phyloP scores from a whole-genome alignment of 2,888 invertebrate species.

The Kuschelorhynchus macadamiae region DNA sequence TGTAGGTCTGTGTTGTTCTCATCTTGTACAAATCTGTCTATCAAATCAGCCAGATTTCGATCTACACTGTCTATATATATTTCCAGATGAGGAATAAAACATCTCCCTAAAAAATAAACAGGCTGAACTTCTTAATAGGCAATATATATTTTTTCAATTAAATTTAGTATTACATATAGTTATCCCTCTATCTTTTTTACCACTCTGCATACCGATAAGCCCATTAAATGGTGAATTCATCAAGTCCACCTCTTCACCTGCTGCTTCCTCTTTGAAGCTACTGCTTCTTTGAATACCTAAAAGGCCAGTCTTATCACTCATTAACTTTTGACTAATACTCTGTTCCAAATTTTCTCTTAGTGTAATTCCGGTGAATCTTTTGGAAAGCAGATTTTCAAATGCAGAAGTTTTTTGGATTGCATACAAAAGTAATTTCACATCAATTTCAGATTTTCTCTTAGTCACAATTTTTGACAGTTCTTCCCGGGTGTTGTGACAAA shows the following conservation, averaged over 20 bases:
- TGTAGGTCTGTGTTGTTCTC: conserved; percentile 60
- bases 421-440: conserved; percentile 93
- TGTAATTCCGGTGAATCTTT: conserved; percentile 64
- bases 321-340: conserved; percentile 54
- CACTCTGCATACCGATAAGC: conserved; percentile 75
- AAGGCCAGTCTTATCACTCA: background rate
- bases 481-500: conserved; percentile 83
- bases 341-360: conserved; percentile 46
- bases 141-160: background rate
- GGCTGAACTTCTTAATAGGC: too few relatives aligned
- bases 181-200: too few relatives aligned
- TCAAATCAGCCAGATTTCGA: conserved; percentile 86
- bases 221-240: conserved; percentile 57
- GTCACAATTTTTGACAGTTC: conserved; percentile 89
- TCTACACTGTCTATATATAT: conserved; percentile 97
- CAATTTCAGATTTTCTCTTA: conserved; percentile 87
- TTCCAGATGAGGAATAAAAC: conserved; percentile 95
- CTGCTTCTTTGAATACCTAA: background rate
- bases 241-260: conserved; percentile 55
- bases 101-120: conserved; percentile 76
- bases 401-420: conserved; percentile 95
- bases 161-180: too few relatives aligned
- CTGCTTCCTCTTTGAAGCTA: conserved; percentile 5
- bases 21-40: conserved; percentile 72
- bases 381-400: conserved; percentile 92